Base-by-base conservation (phyloP, 1,140 invertebrate genomes). In the Cheumatopsyche charites region DNA sequence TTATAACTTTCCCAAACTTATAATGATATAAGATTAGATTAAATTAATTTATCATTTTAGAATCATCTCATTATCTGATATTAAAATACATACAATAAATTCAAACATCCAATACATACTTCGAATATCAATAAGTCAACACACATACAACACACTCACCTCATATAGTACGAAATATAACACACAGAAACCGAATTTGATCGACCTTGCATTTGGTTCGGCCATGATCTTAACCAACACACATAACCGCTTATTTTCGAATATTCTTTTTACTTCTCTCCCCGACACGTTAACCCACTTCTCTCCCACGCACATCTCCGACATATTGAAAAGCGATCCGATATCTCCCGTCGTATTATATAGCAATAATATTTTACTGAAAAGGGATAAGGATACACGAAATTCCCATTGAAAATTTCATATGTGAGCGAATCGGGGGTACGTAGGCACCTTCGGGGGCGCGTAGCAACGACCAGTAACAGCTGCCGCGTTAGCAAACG, bases 401-500 rank as follows among this genome's bases (percentile, higher is more conserved):
- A 66, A 66, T 66, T 66, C 23, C 25, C 41, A 42, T 66, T 66
- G 63, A 66, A 66, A 66, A 66, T 66, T 66, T 66, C 63, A 66
- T 66, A 66, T 61, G 55, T 61, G 23, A 25, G 55, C 55, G n/a
- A n/a, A n/a, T n/a, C n/a, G n/a, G n/a, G n/a, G n/a, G n/a, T 13
- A 5, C 13, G 45, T 49, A 36, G 29, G 23, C 25, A 25, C 55
- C 11, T 52, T 52, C 55, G 23, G 21, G 55, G 21, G 55, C 49
- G 15, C 26, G 58, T 62, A 62, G 12, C 58, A n/a, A 47, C 41
- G n/a, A n/a, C 12, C 23, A 41, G 68, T 63, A 71, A 71, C 74
- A 75, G 74, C 74, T 75, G 74, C 45, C 55, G 67, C 71, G 58
- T 69, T 71, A 67, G 67, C 73, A 52, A 36, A 68, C 43, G 70